Percentiles rank a stretch among this genome's conserved stretches.
Evolutionary conservation across 2,888 invertebrate genomes (phyloP).

Genomic region (Syrphus vitripennis): DNA sequence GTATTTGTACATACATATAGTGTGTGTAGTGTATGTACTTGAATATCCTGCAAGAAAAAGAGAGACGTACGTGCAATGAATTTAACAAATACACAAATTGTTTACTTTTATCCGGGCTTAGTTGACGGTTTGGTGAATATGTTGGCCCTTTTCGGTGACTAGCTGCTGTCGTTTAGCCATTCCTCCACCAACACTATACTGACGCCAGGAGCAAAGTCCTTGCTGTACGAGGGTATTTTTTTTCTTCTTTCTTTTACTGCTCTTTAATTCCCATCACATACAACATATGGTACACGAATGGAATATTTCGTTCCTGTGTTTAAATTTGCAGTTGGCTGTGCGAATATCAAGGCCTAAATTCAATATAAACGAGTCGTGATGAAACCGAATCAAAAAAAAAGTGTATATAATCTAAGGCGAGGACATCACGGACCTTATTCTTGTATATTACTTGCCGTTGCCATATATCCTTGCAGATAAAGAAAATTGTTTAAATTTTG

Average conservation of each 20-base stretch:
- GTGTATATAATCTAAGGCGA: slow-evolving; percentile 10
- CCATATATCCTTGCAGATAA: not conserved
- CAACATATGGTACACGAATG: slow-evolving; percentile 63
- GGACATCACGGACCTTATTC: slow-evolving; percentile 4
- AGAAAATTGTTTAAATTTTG: slow-evolving; percentile 5
- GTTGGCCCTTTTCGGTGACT: slow-evolving; percentile 57
- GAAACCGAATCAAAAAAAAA: slow-evolving; percentile 11
- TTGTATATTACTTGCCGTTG: not conserved
- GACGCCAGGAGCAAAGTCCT: slow-evolving; percentile 10
- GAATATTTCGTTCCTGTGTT: slow-evolving; percentile 51
- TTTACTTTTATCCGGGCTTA: slow-evolving; percentile 68
- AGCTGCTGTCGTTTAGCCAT: slow-evolving; percentile 64
- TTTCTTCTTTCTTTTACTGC: slow-evolving; percentile 15
- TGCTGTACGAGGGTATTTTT: slow-evolving; percentile 1
- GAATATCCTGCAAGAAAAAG: slow-evolving; percentile 62
- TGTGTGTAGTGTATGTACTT: slow-evolving; percentile 51
- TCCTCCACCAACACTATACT: slow-evolving; percentile 12
- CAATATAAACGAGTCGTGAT: slow-evolving; percentile 37
- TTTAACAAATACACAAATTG: slow-evolving; percentile 71
- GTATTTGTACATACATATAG: not conserved
- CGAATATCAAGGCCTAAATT: slow-evolving; percentile 47
- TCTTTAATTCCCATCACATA: slow-evolving; percentile 69
- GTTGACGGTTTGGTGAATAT: slow-evolving; percentile 63
- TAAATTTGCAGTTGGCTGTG: slow-evolving; percentile 58
- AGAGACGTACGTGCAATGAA: slow-evolving; percentile 68